Evolutionary conservation across 2,888 invertebrate genomes (phyloP).

Genomic region (Ectemnius continuus): DNA sequence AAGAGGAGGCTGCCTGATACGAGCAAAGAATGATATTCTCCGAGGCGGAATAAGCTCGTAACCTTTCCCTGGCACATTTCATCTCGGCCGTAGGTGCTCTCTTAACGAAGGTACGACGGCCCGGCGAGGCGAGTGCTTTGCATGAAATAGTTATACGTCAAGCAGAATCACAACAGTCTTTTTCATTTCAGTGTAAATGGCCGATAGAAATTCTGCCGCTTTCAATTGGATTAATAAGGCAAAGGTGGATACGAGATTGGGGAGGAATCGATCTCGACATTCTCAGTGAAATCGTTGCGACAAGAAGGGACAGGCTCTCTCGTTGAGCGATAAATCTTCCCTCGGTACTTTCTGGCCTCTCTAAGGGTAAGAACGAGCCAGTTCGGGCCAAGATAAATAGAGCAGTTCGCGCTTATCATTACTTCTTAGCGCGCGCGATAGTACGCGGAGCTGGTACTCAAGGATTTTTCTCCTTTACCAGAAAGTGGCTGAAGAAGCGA

Average conservation of each 20-base stretch:
- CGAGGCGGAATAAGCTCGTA: not conserved
- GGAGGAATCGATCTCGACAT: not conserved
- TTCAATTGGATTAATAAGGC: too few species aligned
- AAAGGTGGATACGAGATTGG: too few species aligned
- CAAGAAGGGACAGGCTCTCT: not conserved
- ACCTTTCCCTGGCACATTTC: not conserved
- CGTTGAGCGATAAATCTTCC: slow-evolving; percentile 7
- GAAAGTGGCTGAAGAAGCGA: slow-evolving; percentile 3
- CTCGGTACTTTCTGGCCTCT: slow-evolving; percentile 12
- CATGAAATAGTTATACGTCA: too few species aligned
- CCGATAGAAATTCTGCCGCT: not conserved
- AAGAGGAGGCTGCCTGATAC: too few species aligned
- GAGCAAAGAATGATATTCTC: too few species aligned
- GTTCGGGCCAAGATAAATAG: slow-evolving; percentile 36
- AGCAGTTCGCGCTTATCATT: slow-evolving; percentile 41
- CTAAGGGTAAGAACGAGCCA: slow-evolving; percentile 35
- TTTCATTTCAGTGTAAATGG: not conserved
- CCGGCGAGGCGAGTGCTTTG: not conserved
- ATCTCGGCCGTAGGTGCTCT: not conserved
- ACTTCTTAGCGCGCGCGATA: slow-evolving; percentile 26
- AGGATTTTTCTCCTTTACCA: too few species aligned
- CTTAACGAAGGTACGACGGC: not conserved
- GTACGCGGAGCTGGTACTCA: too few species aligned
- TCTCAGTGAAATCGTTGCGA: not conserved
- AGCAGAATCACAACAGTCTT: too few species aligned